phyloP scores from a whole-genome alignment of 2,888 invertebrate genomes.

The Leptopterna dolabrata region DNA sequence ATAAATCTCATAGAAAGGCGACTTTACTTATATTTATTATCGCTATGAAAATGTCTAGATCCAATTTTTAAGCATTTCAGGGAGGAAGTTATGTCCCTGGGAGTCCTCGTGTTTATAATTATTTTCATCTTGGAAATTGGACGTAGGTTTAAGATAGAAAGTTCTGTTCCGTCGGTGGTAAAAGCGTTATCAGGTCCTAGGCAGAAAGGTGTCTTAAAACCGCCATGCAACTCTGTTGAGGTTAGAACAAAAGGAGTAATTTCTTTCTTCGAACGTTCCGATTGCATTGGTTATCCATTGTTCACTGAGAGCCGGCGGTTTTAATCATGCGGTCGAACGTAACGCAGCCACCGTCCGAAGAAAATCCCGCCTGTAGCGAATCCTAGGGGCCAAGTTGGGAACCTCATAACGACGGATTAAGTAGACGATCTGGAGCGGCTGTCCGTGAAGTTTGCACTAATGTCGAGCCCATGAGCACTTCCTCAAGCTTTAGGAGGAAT shows the following conservation, averaged over 20 bases:
- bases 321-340: slow-evolving; percentile 1
- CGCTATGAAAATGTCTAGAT: too few species aligned
- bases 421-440: background rate
- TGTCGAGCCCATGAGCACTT: background rate
- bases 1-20: too few species aligned
- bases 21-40: too few species aligned
- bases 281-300: slow-evolving; percentile 3
- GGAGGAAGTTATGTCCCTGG: too few species aligned
- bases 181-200: background rate
- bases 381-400: background rate
- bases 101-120: too few species aligned
- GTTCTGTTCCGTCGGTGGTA: background rate
- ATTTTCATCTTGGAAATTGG: too few species aligned
- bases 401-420: background rate
- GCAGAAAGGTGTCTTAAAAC: background rate
- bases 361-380: background rate
- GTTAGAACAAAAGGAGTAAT: background rate
- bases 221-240: background rate
- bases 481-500: background rate
- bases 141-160: too few species aligned
- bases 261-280: background rate
- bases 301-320: background rate
- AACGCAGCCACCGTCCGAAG: background rate
- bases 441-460: background rate
- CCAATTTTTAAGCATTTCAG: too few species aligned